phyloP scores from a whole-genome alignment of 2,888 invertebrate species.

The Acleris holmiana region DNA sequence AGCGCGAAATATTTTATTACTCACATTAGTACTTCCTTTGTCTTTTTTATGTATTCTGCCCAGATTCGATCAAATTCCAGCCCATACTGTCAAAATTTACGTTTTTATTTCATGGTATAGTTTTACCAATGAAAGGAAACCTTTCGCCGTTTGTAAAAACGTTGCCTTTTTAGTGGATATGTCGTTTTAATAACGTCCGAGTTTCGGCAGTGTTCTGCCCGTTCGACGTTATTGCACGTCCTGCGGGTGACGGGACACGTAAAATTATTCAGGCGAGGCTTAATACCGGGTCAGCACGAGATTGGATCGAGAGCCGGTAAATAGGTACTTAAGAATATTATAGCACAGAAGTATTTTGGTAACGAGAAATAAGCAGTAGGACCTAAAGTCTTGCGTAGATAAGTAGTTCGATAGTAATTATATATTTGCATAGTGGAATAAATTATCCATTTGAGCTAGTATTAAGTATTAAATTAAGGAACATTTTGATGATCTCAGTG shows the following conservation, averaged over 20 bases:
- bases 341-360: slow-evolving; percentile 31
- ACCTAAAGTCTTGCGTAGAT: slow-evolving; percentile 1
- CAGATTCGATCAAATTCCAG: not conserved
- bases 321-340: slow-evolving; percentile 36
- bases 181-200: slow-evolving; percentile 21
- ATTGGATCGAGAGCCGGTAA: slow-evolving; percentile 35
- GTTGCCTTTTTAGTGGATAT: slow-evolving; percentile 16
- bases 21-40: slow-evolving; percentile 54
- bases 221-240: slow-evolving; percentile 33
- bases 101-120: not conserved
- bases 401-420: not conserved
- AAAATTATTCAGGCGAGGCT: slow-evolving; percentile 36
- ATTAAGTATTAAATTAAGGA: not conserved
- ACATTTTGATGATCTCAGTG: too few species aligned
- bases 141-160: slow-evolving; percentile 9
- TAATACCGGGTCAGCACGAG: slow-evolving; percentile 34
- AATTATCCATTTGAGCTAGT: too few species aligned
- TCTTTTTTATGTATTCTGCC: slow-evolving; percentile 17
- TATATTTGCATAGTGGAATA: too few species aligned
- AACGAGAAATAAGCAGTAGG: slow-evolving; percentile 2
- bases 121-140: not conserved
- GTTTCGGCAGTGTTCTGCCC: slow-evolving; percentile 9
- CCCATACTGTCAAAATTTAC: not conserved
- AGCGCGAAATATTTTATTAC: slow-evolving; percentile 65
- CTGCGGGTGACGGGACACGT: slow-evolving; percentile 27